phyloP scores from a whole-genome alignment of 2,797 vertebrate genomes.

The Poecilia picta region DNA sequence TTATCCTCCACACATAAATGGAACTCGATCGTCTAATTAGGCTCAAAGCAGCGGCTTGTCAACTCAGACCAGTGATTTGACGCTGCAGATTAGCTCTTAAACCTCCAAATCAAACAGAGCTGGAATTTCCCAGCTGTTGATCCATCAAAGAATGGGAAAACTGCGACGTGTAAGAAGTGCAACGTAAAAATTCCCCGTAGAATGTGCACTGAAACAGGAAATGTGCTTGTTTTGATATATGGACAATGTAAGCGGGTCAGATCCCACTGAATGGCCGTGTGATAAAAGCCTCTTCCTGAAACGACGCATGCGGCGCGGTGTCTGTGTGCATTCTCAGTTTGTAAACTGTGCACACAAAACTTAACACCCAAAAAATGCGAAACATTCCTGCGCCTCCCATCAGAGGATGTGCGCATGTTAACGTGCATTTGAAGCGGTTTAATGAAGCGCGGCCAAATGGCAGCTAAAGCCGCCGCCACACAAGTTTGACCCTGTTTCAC shows the following conservation, averaged over 20 bases:
- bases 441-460: conserved; percentile 82
- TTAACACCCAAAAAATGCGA: conserved; percentile 56
- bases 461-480: conserved; percentile 78
- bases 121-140: not conserved
- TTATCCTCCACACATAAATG: not conserved
- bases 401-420: conserved; percentile 70
- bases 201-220: conserved; percentile 3
- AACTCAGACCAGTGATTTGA: not conserved
- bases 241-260: conserved; percentile 9
- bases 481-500: conserved; percentile 84
- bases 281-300: conserved; percentile 18
- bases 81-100: not conserved
- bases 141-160: not conserved
- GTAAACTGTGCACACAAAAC: conserved; percentile 35
- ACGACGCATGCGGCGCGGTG: conserved; percentile 20
- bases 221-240: conserved; percentile 4
- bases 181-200: not conserved
- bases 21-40: not conserved
- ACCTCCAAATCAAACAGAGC: not conserved
- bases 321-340: conserved; percentile 23
- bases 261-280: conserved; percentile 13
- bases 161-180: not conserved
- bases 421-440: conserved; percentile 81
- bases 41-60: not conserved
- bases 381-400: conserved; percentile 56